phyloP scores from a whole-genome alignment of 2,888 invertebrate genomes.

The Troides aeacus region DNA sequence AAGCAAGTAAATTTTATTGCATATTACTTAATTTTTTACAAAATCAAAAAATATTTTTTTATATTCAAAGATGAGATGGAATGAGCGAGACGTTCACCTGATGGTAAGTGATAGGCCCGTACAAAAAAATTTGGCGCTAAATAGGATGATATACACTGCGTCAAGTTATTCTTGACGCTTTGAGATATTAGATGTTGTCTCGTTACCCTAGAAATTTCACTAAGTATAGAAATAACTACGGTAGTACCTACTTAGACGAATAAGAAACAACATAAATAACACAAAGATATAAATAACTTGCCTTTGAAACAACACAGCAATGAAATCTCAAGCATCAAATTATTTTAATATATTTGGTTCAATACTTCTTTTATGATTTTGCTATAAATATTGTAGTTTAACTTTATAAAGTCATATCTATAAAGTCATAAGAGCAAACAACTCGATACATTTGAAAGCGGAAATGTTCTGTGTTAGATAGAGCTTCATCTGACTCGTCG shows the following conservation, averaged over 20 bases:
- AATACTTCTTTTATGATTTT: slow-evolving; percentile 9
- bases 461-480: slow-evolving; percentile 31
- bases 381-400: slow-evolving; percentile 6
- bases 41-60: not conserved
- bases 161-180: no score
- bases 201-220: not conserved
- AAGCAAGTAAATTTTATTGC: no score
- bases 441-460: slow-evolving; percentile 34
- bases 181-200: no score
- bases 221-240: not conserved
- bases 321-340: not conserved
- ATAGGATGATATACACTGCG: no score
- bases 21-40: no score
- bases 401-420: slow-evolving; percentile 27
- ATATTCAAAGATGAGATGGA: not conserved
- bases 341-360: not conserved
- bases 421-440: slow-evolving; percentile 31
- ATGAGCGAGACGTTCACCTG: not conserved
- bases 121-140: no score
- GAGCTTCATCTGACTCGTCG: slow-evolving; percentile 10
- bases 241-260: no score
- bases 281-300: not conserved
- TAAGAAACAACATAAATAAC: no score
- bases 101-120: no score
- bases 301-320: not conserved